Evolutionary conservation across 1,140 invertebrate genomes (phyloP), one percentile per base, ranked within the genome.

Genomic region (Lepidurus couesii): DNA sequence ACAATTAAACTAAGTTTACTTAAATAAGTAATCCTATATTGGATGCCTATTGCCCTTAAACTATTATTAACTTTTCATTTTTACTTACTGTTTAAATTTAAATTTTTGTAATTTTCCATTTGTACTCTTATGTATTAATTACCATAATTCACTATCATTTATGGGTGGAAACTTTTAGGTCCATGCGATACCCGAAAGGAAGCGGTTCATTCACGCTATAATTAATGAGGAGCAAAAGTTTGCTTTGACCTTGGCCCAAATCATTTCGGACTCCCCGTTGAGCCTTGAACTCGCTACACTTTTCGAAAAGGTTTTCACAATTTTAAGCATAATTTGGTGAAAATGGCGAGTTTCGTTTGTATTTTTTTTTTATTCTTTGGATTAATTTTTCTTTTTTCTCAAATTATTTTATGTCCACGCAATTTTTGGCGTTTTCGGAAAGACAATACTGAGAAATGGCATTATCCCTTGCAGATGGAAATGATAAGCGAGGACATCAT

Each of bases 211-310:
- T 65, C 53, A 65, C 53, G 53, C 16, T 13, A 65, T 65, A 13
- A 65, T 65, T 21, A 65, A 65, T 21, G 53, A 65, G 53, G 53
- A 65, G 21, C 53, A 65, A 65, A 65, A 65, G 21, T 65, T 65
- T 16, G 53, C 21, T 16, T 21, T 65, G 21, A 65, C 53, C 16
- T 65, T 65, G 53, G 53, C 53, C 21, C 53, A 65, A 4, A 65
- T 65, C 16, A 65, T 65, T n/a, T 65, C 53, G 53, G 21, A 16
- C 21, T 13, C 53, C 16, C 6, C 8, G 1, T 13, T 65, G 3
- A 21, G 16, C 21, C 53, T 21, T 21, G 53, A 9, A 65, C 16
- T 65, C 21, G 6, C 16, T 65, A 8, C 16, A 21, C 9, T 75
- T 42, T 42, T 44, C n/a, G 42, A 75, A 10, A 44, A 75, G 75